Base-by-base conservation (phyloP, 2,113 vertebrate species). In the Vulpes lagopus region DNA sequence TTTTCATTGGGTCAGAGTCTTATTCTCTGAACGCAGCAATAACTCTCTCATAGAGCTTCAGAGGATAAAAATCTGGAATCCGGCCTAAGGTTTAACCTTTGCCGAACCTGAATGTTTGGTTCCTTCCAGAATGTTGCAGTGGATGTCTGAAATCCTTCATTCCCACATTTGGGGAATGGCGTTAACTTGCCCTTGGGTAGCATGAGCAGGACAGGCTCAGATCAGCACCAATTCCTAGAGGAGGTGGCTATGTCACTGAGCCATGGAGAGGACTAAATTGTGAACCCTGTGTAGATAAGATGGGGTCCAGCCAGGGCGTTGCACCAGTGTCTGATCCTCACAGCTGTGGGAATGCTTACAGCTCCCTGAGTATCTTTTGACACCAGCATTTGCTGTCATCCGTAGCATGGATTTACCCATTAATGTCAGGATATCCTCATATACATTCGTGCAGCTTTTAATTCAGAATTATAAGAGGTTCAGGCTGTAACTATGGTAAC, bases 21-120 rank as follows among this genome's bases (percentile, higher is more conserved):
- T 65, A 49, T 11, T 86, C 92, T 96, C 96, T 60, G 83, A 86
- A 86, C 0, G 4, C 90, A 74, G 82, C 67, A 86, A 96, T 79
- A 85, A 95, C 73, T 93, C 87, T 93, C 81, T 67, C 90, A 59
- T 2, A 51, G 94, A 80, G 62, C 64, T 84, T 96, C 69, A 84
- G 95, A 88, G 97, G 76, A 35, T 92, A 81, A 55, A 73, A 88
- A 57, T 85, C 69, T 94, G 94, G 97, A 93, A 71, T 71, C 53
- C 25, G 9, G 94, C 74, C 93, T 84, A 74, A 35, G 59, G n/a
- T 27, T 88, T 92, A 92, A 88, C 43, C 57, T 94, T 62, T 82
- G 23, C 59, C 0, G 3, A 71, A n/a, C 16, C 2, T 9, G 23
- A 96, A 71, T 32, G 4, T 94, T 95, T 59, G 79, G 43, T 78